These are phyloP conservation scores for Parnassius apollo DNA, from an alignment of 2,888 invertebrate genomes.

Conservation along the genomic window DNA sequence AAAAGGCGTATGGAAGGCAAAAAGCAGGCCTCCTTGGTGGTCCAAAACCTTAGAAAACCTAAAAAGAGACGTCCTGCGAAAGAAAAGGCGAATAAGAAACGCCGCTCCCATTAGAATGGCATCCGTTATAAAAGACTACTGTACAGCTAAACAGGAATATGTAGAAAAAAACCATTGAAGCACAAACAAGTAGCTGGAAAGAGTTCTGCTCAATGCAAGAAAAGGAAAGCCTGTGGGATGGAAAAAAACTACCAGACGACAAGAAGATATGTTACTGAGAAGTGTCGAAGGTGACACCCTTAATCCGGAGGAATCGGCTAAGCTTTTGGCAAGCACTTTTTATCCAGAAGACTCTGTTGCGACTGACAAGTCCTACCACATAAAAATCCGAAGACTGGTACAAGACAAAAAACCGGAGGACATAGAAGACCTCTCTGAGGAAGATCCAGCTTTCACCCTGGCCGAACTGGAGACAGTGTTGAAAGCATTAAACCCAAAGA, in stretches of 20 bases:
- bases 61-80: conserved; percentile 2
- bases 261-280: conserved; percentile 15
- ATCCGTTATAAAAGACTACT: conserved; percentile 29
- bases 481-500: no score
- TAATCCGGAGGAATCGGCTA: conserved; percentile 18
- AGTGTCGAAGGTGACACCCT: conserved; percentile 22
- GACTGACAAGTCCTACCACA: conserved; percentile 1
- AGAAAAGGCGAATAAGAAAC: neutral
- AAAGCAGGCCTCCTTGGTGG: neutral
- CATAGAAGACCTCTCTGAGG: no score
- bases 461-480: no score
- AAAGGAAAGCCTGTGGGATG: conserved; percentile 32
- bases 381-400: neutral
- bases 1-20: neutral
- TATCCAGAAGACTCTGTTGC: neutral
- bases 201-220: conserved; percentile 34
- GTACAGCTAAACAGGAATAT: conserved; percentile 24
- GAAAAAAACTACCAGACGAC: conserved; percentile 9
- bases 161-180: conserved; percentile 9
- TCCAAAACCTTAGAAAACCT: neutral
- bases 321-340: conserved; percentile 23
- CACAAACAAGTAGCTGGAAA: conserved; percentile 33
- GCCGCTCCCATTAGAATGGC: neutral
- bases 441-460: no score
- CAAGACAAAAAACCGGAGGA: no score